Evolutionary conservation across 1,140 invertebrate species (phyloP), one percentile per base, ranked within the genome.

Genomic region (Brachionus rubens): DNA sequence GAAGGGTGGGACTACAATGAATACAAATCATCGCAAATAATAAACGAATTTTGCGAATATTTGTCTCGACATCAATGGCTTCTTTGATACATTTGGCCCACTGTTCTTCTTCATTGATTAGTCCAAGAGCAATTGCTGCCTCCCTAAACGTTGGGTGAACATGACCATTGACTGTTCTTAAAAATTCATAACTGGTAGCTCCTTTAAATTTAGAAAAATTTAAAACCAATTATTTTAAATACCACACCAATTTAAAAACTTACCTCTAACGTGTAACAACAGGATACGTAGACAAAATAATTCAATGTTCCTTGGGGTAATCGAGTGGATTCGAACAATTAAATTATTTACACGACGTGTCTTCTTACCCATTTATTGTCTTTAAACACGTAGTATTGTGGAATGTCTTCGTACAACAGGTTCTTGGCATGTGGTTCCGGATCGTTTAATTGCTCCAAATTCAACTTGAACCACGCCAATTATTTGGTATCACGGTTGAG

Each of bases 41-140:
- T 30, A 56, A 56, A 4, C 52, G 24, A 26, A 56, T 56, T 14
- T 30, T 26, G 10, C 52, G 3, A 56, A 56, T 56, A 56, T 56
- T 56, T 14, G 52, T 56, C 30, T 56, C 52, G 12, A 56, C 30
- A 4, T 24, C 9, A 1, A 56, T 28, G 3, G 62, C 62, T 41
- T 68, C 62, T 41, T n/a, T 68, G 9, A 68, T 28, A 41, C 59
- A 65, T 21, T 36, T 24, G 3, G n/a, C 16, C 65, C 65, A 68
- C n/a, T 68, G 46, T 9, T 43, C 14, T 12, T 68, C n/a, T 16
- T 43, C 24, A 9, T 68, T 26, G 1, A 68, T 3, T 10, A 68
- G 30, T 9, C 40, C 40, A 6, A 9, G 41, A 1, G 33, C 59
- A 9, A 36, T 40, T 12, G 59, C 59, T 41, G 59, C 59, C 1